Percentiles rank a stretch among this genome's conserved stretches.
Evolutionary conservation across 2,888 invertebrate genomes (phyloP).

Genomic region (Heliothis peltigera): DNA sequence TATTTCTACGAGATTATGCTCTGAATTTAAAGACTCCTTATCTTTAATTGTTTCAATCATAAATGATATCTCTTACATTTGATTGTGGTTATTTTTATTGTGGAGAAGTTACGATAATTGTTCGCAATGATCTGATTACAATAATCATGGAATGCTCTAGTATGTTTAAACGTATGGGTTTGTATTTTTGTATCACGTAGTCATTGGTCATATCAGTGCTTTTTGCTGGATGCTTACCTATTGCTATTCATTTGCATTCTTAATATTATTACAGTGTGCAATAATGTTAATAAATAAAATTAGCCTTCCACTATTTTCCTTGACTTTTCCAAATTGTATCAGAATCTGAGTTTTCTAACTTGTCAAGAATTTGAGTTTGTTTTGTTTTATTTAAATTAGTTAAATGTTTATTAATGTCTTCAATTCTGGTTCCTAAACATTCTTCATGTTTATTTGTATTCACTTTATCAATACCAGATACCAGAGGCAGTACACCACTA

Average conservation of each 20-base stretch:
- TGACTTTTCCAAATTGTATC: too few relatives aligned
- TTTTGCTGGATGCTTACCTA: background rate
- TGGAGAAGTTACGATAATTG: conserved; percentile 11
- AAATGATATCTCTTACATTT: conserved; percentile 35
- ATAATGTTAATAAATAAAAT: too few relatives aligned
- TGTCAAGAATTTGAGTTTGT: too few relatives aligned
- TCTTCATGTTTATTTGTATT: too few relatives aligned
- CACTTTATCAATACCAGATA: conserved; percentile 1
- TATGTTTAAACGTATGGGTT: conserved; percentile 1
- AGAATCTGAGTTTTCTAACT: too few relatives aligned
- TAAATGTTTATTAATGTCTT: too few relatives aligned
- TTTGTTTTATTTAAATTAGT: too few relatives aligned
- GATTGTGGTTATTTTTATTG: conserved; percentile 19
- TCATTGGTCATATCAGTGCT: background rate
- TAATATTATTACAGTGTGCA: too few relatives aligned
- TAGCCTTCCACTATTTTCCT: too few relatives aligned
- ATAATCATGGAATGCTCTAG: conserved; percentile 4
- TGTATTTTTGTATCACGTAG: background rate
- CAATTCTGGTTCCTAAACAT: too few relatives aligned
- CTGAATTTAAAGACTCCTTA: conserved; percentile 51
- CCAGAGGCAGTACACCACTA: conserved; percentile 41
- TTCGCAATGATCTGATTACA: conserved; percentile 19
- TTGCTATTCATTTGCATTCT: too few relatives aligned
- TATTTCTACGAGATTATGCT: background rate
- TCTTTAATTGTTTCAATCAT: conserved; percentile 34